Conservation (phyloP, 1,140 invertebrate genomes). For the Ectropis grisescens region DNA sequence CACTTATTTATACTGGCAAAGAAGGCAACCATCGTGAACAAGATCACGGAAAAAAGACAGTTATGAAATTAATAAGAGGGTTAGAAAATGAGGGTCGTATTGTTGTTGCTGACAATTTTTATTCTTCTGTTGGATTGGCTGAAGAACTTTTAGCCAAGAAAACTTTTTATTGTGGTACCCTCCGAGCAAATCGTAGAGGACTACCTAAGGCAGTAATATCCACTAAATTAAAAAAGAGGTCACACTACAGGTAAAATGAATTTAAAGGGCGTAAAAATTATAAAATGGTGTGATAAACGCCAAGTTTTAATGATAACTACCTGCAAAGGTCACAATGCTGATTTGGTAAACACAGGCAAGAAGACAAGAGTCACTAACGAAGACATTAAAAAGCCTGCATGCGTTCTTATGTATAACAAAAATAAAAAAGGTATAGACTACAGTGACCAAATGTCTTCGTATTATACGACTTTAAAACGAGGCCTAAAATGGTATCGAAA, state of each 20-base stretch:
- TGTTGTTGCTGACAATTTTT: constrained; percentile 12
- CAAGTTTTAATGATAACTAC: constrained; percentile 10
- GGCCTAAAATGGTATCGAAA: constrained; percentile 14
- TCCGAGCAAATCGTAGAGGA: constrained; percentile 2
- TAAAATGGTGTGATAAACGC: constrained; percentile 11
- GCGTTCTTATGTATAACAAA: constrained; percentile 14
- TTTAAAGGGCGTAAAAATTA: constrained; percentile 7
- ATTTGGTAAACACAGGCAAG: constrained; percentile 7
- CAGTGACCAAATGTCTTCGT: constrained; percentile 18
- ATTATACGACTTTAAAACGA: constrained; percentile 11
- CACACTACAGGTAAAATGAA: constrained; percentile 7
- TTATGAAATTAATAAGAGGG: constrained; percentile 1
- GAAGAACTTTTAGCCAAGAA: constrained; percentile 10
- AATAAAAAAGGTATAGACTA: constrained; percentile 14
- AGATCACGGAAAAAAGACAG: constrained; percentile 10
- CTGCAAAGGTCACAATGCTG: constrained; percentile 2
- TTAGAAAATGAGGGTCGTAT: constrained; percentile 4
- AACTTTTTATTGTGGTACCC: constrained; percentile 6
- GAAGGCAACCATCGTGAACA: constrained; percentile 7
- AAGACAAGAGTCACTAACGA: constrained; percentile 2
- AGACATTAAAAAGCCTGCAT: constrained; percentile 8
- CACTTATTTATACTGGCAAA: constrained; percentile 11
- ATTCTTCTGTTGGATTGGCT: constrained; percentile 8
- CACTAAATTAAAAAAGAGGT: constrained; percentile 10
- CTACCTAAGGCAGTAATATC: constrained; percentile 2